Base-by-base conservation (phyloP, 2,888 invertebrate species). In the Fragum whitleyi region DNA sequence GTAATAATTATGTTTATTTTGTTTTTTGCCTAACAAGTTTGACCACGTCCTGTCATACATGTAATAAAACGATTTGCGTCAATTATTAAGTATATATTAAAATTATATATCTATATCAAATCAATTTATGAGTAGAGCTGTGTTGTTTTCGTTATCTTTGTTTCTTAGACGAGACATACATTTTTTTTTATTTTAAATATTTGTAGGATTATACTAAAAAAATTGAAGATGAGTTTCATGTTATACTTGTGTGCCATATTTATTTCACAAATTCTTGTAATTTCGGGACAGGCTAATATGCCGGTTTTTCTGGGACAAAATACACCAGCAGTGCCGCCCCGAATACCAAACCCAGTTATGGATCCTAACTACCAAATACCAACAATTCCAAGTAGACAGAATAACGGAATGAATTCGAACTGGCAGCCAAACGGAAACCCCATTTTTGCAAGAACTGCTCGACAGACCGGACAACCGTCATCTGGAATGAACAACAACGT, bases 291-390 rank as follows among this genome's bases (percentile, higher is more conserved):
- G n/a, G 21, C 21, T 3, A 65, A 65, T 23, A 26, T 68, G 21
- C 81, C 81, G 14, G 74, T 81, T 26, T 81, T 81, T 61, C 28
- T 81, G 5, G 81, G 81, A 55, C 77, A 69, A 29, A 81, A 72
- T 53, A 74, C 77, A 9, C 81, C 77, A 42, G 57, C 81, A 3
- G 81, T 76, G 9, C 62, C 47, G 21, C 21, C 26, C 16, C 9
- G n/a, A 23, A 42, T 42, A 7, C 29, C 39, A 65, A 47, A 47
- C 47, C 65, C 32, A 23, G 16, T 32, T 21, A 14, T 42, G 65
- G 65, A 42, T 42, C 65, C 65, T 11, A 65, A 26, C 42, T 42
- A 42, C 19, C 65, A 65, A 42, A 65, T 65, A 26, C 42, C 65
- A 14, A 29, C 19, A 7, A 61, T 61, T 29, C 61, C 61, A 5